Evolutionary conservation across 2,113 vertebrate genomes (phyloP).

Genomic region (Heterotilapia buettikoferi): DNA sequence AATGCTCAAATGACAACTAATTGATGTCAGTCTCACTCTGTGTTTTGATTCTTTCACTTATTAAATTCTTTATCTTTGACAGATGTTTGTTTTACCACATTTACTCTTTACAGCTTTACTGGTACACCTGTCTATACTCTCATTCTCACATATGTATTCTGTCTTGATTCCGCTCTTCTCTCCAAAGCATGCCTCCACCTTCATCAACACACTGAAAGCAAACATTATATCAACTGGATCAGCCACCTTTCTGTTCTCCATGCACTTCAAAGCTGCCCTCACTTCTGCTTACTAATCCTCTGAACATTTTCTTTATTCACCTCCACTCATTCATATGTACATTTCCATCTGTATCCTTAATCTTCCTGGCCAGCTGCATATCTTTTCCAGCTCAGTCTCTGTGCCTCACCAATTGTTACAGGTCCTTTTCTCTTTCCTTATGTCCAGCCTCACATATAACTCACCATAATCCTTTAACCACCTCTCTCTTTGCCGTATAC

Average conservation of each 20-base stretch:
- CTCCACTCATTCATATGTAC: not conserved
- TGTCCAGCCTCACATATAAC: not conserved
- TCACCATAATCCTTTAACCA: not conserved
- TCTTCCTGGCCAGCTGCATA: not conserved
- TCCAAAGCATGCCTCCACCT: not conserved
- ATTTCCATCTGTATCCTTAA: not conserved
- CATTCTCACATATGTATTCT: not conserved
- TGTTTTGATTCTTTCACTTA: not conserved
- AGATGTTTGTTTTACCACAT: not conserved
- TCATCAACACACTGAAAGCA: not conserved
- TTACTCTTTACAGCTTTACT: not conserved
- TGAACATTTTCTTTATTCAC: not conserved
- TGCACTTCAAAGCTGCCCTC: not conserved
- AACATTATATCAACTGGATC: not conserved
- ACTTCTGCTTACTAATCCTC: not conserved
- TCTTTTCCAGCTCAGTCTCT: not conserved
- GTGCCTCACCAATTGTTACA: not conserved
- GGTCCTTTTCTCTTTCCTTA: not conserved
- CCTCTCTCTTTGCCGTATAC: not conserved
- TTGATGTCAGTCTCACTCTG: not conserved
- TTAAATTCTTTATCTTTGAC: not conserved
- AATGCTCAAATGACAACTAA: not conserved
- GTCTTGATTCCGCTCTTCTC: accelerated
- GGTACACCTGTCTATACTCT: not conserved
- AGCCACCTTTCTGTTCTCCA: accelerated